Base-by-base conservation (phyloP, 2,888 invertebrate species). In the Cerastoderma edule region DNA sequence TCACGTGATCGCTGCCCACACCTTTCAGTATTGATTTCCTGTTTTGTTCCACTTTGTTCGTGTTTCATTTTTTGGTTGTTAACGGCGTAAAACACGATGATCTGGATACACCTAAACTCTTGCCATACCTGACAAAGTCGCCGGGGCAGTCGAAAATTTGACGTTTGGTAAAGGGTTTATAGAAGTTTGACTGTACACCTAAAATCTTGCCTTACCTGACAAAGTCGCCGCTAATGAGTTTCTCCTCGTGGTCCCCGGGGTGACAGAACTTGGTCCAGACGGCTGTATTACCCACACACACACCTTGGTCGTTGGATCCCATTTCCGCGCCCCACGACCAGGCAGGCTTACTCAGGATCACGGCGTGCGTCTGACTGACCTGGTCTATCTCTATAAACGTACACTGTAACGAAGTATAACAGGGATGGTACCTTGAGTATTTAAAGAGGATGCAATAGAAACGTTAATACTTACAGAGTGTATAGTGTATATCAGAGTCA, bases 271-370 rank as follows among this genome's bases (percentile, higher is more conserved):
- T 95, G 0, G 95, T 95, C 94, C 94, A 95, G 4, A 96, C 94
- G 3, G 95, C 95, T 88, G 95, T 95, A 89, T 95, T 95, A n/a
- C 96, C 96, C 75, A 96, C 95, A 27, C 94, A 95, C 50, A 97
- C 95, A 65, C 95, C 95, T 86, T 95, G 95, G 83, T 96, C 95
- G 92, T 96, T 97, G n/a, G 96, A 95, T 5, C 97, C 97, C 95
- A 96, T 96, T 93, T 96, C 96, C 0, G 96, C 96, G 2, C 96
- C 96, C 96, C 96, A 96, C 94, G 96, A 95, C 95, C 96, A 96
- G 8, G 95, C 94, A 0, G 96, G 95, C 91, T 96, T 96, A 91
- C 96, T 96, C 83, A 97, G 92, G 86, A 96, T 95, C 0, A 96
- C 94, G 35, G 95, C 94, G 90, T 95, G 94, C 3, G 95, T 94